phyloP scores from a whole-genome alignment of 1,140 invertebrate genomes.

The Drosophila serrata region DNA sequence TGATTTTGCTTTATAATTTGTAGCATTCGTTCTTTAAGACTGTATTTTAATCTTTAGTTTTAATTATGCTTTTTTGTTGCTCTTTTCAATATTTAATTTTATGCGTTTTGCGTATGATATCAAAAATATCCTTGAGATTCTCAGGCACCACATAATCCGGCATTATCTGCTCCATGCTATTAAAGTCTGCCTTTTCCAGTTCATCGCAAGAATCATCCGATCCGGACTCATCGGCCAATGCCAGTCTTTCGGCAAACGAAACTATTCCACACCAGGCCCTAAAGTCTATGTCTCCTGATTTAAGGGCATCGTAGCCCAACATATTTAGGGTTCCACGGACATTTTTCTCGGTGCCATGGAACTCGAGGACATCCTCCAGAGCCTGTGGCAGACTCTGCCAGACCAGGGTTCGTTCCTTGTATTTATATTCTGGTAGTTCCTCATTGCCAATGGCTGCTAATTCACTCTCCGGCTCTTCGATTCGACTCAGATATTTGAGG shows the following conservation, averaged over 20 bases:
- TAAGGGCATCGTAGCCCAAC: constrained; percentile 53
- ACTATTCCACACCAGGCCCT: constrained; percentile 88
- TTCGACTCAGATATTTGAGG: constrained; percentile 67
- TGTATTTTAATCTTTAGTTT: neutral
- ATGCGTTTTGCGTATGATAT: constrained; percentile 71
- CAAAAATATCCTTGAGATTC: constrained; percentile 64
- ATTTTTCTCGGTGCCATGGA: constrained; percentile 76
- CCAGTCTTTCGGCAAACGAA: constrained; percentile 86
- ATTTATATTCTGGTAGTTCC: constrained; percentile 66
- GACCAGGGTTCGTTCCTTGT: constrained; percentile 70
- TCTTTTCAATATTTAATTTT: constrained; percentile 53
- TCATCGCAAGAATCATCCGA: constrained; percentile 81
- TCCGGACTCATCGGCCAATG: constrained; percentile 79
- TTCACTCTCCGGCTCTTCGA: constrained; percentile 66
- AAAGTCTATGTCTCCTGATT: constrained; percentile 83
- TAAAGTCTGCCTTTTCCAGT: constrained; percentile 81
- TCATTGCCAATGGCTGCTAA: constrained; percentile 40
- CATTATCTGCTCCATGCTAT: constrained; percentile 74
- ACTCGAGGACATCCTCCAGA: constrained; percentile 79
- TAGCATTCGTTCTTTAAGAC: neutral
- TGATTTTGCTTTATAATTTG: neutral
- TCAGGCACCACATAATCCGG: constrained; percentile 57
- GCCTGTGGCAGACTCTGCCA: constrained; percentile 69
- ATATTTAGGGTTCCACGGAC: constrained; percentile 59
- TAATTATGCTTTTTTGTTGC: neutral